These are phyloP conservation scores for Ectemnius lituratus DNA, from an alignment of 2,888 invertebrate species.

Conservation along the genomic window DNA sequence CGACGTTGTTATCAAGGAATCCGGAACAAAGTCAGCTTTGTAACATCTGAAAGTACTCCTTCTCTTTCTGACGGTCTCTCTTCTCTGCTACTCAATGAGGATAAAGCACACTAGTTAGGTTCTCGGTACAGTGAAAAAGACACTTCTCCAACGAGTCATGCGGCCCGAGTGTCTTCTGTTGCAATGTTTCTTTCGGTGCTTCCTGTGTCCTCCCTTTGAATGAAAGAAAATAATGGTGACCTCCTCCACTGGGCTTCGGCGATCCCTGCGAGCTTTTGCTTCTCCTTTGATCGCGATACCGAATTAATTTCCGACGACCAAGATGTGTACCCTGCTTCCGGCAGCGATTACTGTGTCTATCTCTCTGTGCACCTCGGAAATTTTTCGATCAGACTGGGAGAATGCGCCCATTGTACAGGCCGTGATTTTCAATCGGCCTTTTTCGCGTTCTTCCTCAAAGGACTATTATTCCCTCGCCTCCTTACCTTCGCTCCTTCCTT, in stretches of 20 bases:
- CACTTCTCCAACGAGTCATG: neutral
- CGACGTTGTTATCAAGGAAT: neutral
- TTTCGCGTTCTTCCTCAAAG: constrained; percentile 11
- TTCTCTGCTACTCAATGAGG: neutral
- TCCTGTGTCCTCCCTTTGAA: neutral
- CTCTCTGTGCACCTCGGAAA: constrained; percentile 21
- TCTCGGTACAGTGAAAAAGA: neutral
- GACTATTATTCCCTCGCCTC: constrained; percentile 16
- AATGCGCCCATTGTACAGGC: constrained; percentile 21
- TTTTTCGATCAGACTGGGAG: constrained; percentile 29
- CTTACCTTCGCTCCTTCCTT: no score
- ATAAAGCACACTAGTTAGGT: neutral
- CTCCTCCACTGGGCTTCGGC: neutral
- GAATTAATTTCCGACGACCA: constrained; percentile 31
- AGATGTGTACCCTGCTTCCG: constrained; percentile 4
- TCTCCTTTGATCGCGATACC: constrained; percentile 22
- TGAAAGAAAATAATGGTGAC: neutral
- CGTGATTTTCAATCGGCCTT: constrained; percentile 23
- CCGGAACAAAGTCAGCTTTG: neutral
- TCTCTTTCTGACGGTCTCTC: neutral
- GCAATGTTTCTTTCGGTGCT: neutral
- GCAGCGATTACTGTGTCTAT: constrained; percentile 12
- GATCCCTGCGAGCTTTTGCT: no score
- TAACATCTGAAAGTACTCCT: neutral
- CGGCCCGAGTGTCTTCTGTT: neutral